Evolutionary conservation across 2,797 vertebrate species (phyloP).

Genomic region (Poeciliopsis paucimaculata): DNA sequence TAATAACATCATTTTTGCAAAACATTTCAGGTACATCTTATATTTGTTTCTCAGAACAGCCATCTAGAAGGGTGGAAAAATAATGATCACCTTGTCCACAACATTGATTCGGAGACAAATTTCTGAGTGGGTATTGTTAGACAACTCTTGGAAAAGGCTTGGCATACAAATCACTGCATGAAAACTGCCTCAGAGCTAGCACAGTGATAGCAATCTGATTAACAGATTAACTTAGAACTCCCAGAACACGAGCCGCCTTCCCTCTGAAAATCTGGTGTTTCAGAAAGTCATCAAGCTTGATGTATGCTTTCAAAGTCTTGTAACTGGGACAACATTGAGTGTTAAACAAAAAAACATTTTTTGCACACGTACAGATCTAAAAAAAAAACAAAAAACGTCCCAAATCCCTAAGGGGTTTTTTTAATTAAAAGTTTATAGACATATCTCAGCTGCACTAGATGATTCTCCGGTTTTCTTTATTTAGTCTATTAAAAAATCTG

Average conservation of each 20-base stretch:
- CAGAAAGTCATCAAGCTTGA: slow-evolving; percentile 61
- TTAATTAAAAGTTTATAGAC: neutral
- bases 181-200: slow-evolving; percentile 40
- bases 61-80: slow-evolving; percentile 55
- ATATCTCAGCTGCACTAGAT: neutral
- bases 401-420: neutral
- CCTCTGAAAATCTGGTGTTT: slow-evolving; percentile 60
- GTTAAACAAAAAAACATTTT: slow-evolving; percentile 3
- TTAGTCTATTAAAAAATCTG: neutral
- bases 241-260: slow-evolving; percentile 37
- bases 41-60: slow-evolving; percentile 76
- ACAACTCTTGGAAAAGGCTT: slow-evolving; percentile 49
- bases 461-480: neutral
- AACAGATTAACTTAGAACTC: slow-evolving; percentile 60
- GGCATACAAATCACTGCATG: slow-evolving; percentile 47
- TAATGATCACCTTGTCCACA: slow-evolving; percentile 50
- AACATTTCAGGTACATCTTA: slow-evolving; percentile 68
- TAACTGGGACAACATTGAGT: slow-evolving; percentile 23
- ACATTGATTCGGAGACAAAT: slow-evolving; percentile 55
- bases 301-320: slow-evolving; percentile 40
- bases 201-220: slow-evolving; percentile 58
- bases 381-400: neutral
- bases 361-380: neutral
- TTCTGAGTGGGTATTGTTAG: slow-evolving; percentile 50
- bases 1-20: slow-evolving; percentile 75